phyloP scores from a whole-genome alignment of 2,113 vertebrate genomes.

The Leuciscus idus region DNA sequence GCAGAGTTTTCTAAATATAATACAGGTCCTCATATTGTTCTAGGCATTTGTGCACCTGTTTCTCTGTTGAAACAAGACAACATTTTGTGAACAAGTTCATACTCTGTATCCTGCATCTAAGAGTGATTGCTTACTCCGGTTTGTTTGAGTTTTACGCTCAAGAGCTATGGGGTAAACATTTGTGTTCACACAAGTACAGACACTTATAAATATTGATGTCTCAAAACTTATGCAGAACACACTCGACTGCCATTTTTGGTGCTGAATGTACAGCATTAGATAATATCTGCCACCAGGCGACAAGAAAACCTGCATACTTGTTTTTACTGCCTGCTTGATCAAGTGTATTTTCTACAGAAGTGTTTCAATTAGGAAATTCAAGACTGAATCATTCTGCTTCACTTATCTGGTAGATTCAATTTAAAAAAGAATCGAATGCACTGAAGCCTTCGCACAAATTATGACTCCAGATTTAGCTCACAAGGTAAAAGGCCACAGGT shows the following conservation, averaged over 20 bases:
- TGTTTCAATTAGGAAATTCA: not conserved
- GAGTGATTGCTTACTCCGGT: conserved; percentile 27
- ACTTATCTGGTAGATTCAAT: conserved; percentile 4
- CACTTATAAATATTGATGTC: conserved; percentile 35
- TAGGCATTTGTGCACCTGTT: not conserved
- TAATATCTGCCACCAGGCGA: conserved; percentile 19
- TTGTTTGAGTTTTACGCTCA: conserved; percentile 26
- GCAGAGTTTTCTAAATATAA: conserved; percentile 53
- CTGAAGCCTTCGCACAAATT: not conserved
- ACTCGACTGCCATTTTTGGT: conserved; percentile 20
- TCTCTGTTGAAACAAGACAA: conserved; percentile 11
- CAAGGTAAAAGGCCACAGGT: conserved; percentile 35
- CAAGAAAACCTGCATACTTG: not conserved
- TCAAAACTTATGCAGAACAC: conserved; percentile 26
- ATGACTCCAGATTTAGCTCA: conserved; percentile 23
- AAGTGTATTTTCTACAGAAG: not conserved
- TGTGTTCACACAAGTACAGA: conserved; percentile 21
- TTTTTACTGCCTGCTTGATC: not conserved
- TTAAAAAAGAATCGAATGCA: not conserved
- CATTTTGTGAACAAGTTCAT: conserved; percentile 1
- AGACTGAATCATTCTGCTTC: not conserved
- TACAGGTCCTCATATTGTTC: not conserved
- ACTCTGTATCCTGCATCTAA: conserved; percentile 8
- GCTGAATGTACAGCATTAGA: conserved; percentile 7
- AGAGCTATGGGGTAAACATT: conserved; percentile 33